A percentile compares a stretch with the other conserved stretches of the same genome.
Evolutionary conservation across 2,797 vertebrate species (phyloP).

Genomic region (Champsocephalus gunnari): DNA sequence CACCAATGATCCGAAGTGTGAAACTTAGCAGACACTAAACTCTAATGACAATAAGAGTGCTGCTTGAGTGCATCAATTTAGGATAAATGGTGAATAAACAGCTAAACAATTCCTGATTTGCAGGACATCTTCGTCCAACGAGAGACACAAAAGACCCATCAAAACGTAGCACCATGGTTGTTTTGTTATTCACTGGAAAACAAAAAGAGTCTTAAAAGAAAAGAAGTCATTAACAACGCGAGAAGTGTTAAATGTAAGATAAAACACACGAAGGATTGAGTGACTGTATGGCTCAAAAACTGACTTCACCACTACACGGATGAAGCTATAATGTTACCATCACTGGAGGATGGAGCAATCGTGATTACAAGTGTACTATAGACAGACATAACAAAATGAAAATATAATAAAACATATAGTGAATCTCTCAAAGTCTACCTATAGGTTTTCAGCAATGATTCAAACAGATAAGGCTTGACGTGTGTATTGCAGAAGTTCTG

Average conservation of each 20-base stretch:
- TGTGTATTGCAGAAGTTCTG: slow-evolving; percentile 60
- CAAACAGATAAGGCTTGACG: slow-evolving; percentile 78
- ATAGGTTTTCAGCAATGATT: slow-evolving; percentile 60
- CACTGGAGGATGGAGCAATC: slow-evolving; percentile 69
- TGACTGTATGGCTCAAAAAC: slow-evolving; percentile 74
- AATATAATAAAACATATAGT: slow-evolving; percentile 44
- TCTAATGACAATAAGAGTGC: slow-evolving; percentile 29
- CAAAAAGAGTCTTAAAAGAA: slow-evolving; percentile 39
- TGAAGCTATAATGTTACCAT: slow-evolving; percentile 55
- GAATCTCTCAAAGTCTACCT: slow-evolving; percentile 58
- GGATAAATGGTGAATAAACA: slow-evolving; percentile 60
- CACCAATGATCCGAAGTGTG: slow-evolving; percentile 16
- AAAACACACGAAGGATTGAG: slow-evolving; percentile 64
- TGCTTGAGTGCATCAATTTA: slow-evolving; percentile 60
- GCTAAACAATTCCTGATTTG: slow-evolving; percentile 68
- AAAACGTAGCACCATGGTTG: slow-evolving; percentile 82
- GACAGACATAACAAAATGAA: slow-evolving; percentile 22
- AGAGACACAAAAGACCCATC: slow-evolving; percentile 57
- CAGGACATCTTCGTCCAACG: slow-evolving; percentile 59
- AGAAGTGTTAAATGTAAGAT: slow-evolving; percentile 48
- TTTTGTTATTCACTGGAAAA: slow-evolving; percentile 48
- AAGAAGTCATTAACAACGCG: slow-evolving; percentile 38
- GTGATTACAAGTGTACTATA: slow-evolving; percentile 55
- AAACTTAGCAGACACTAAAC: slow-evolving; percentile 38
- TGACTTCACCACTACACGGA: slow-evolving; percentile 59